Base-by-base conservation (phyloP, 2,888 invertebrate species). In the Eledona agricola region DNA sequence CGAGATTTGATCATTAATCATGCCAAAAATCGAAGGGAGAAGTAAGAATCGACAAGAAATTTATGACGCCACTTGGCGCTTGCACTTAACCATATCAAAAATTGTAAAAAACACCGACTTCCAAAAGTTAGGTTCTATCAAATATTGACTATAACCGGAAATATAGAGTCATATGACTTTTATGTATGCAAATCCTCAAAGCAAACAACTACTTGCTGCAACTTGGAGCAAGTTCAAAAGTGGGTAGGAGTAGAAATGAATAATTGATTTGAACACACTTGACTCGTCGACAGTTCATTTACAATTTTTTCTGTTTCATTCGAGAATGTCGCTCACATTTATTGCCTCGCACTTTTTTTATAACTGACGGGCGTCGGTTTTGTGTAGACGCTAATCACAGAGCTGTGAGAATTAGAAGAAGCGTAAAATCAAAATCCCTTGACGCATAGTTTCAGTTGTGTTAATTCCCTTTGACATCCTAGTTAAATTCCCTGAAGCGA, bases 121-220 rank as follows among this genome's bases (percentile, higher is more conserved):
- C n/a, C 31, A 13, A 17, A 15, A 42, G 12, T 6, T 15, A 9
- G 19, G 9, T 28, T 31, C 31, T 42, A 42, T 42, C 19, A 22
- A 28, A 42, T 42, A 42, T 42, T 28, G 29, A 16, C 42, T 42
- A 31, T 42, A 42, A 37, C 19, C 7, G 2, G 19, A 15, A 19
- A 28, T 17, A 12, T 22, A 12, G 28, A 19, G 20, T 15, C 11
- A 31, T 5, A 25, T 4, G 11, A 16, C 40, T 17, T 9, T 40
- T 40, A 40, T 40, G 29, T 22, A 42, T 42, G 42, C 42, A 42
- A 29, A 42, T 42, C 29, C 12, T 19, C 13, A 26, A n/a, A 31
- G 20, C 22, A 31, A 42, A 31, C 42, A 42, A 19, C 42, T 29
- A 22, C 22, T 25, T 38, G 4, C 9, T n/a, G 5, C 35, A 19